These are phyloP conservation scores for Cassiopea xamachana DNA, from an alignment of 30 jellyfish, hydroid and myxozoan species.

Conservation along the genomic window DNA sequence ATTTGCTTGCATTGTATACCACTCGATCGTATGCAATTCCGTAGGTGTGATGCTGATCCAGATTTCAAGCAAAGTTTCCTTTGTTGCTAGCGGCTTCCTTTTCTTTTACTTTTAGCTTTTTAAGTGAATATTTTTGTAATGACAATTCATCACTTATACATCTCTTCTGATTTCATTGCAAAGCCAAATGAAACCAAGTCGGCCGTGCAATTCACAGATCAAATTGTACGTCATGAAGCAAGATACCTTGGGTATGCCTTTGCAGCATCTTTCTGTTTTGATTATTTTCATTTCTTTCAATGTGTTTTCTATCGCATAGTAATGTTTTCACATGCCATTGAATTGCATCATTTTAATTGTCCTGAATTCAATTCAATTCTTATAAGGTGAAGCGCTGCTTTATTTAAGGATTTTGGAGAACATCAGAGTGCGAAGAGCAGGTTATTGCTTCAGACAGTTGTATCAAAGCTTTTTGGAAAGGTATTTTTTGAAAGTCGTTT, in stretches of 20 bases:
- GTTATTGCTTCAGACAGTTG: slow-evolving; percentile 85
- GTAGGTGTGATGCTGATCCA: no score
- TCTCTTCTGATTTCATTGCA: neutral
- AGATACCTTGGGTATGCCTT: slow-evolving; percentile 90
- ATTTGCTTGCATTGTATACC: no score
- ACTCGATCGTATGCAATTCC: no score
- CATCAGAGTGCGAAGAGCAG: slow-evolving; percentile 97
- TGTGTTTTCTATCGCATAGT: no score
- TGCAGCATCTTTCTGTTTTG: neutral
- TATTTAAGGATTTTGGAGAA: slow-evolving; percentile 78
- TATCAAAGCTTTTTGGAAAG: slow-evolving; percentile 77
- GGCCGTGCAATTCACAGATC: slow-evolving; percentile 62
- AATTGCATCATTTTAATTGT: no score
- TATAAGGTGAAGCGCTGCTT: neutral
- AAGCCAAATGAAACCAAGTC: slow-evolving; percentile 95
- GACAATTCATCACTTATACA: neutral
- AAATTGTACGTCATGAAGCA: slow-evolving; percentile 84
- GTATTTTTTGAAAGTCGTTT: slow-evolving; percentile 15
- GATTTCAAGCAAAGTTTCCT: no score
- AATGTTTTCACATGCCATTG: no score
- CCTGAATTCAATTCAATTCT: neutral
- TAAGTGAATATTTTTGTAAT: no score
- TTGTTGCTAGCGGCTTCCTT: no score
- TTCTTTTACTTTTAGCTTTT: no score
- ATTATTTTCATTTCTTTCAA: no score